A percentile compares a stretch with the other conserved stretches of the same genome.
Evolutionary conservation across 2,888 invertebrate species (phyloP).

Genomic region (Pheosia gnoma): DNA sequence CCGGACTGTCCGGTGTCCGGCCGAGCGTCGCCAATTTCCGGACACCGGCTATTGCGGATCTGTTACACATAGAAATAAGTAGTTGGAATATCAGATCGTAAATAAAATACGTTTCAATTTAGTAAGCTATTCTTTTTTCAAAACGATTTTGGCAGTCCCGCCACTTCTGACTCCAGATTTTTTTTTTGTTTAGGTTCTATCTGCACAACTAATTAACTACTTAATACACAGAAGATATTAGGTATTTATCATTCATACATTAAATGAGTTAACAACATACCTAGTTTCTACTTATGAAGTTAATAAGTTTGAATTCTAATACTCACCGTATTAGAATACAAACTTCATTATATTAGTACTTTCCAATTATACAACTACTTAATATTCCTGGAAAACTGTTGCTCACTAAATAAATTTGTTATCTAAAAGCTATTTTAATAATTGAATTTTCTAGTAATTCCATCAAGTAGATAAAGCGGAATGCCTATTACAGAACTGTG

Average conservation of each 20-base stretch:
- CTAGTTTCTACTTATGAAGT: too few relatives aligned
- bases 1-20: slow-evolving; percentile 47
- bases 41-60: slow-evolving; percentile 33
- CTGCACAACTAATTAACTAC: too few relatives aligned
- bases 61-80: slow-evolving; percentile 35
- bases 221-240: too few relatives aligned
- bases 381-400: background rate
- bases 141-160: too few relatives aligned
- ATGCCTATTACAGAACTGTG: background rate
- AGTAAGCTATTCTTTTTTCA: background rate
- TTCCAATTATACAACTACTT: too few relatives aligned
- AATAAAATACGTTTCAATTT: background rate
- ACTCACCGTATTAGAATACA: too few relatives aligned
- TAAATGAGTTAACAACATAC: too few relatives aligned
- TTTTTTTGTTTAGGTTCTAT: too few relatives aligned
- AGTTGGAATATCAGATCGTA: slow-evolving; percentile 9
- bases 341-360: too few relatives aligned
- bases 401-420: background rate
- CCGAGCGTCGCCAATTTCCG: slow-evolving; percentile 68
- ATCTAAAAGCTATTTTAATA: background rate
- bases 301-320: too few relatives aligned
- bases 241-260: too few relatives aligned
- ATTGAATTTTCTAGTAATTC: background rate
- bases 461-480: background rate
- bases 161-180: too few relatives aligned